Evolutionary conservation across 2,888 invertebrate genomes (phyloP), one percentile per base, ranked within the genome.

Genomic region (Peribatodes rhomboidaria): DNA sequence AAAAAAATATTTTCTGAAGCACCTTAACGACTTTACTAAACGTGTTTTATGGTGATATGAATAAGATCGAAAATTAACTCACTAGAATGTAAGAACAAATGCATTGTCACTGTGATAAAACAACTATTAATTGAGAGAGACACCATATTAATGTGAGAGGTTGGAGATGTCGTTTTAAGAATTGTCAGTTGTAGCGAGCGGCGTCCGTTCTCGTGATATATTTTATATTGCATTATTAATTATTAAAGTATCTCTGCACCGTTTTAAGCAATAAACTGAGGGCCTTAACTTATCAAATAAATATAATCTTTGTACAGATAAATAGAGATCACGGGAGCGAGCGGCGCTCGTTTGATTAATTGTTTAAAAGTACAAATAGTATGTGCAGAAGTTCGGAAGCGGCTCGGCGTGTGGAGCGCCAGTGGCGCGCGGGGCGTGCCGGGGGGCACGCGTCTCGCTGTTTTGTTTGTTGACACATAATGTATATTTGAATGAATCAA

Each of bases 401-500:
- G 88, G 87, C 86, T 88, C 83, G 83, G 70, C 74, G 16, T 72
- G 76, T 76, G 83, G 75, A 80, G 83, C 81, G 82, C 76, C 73
- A 65, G 77, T 70, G 13, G 55, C 18, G 79, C 63, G 75, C 62
- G 75, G 70, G 77, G 74, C 42, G 82, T 69, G 81, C 76, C 80
- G 74, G 80, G 83, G 80, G 82, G 82, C 82, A 83, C 81, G 87
- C 83, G 89, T 89, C 91, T 92, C 90, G 91, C 93, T 92, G 91
- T 87, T 85, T 86, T 84, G 90, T 92, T 92, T 93, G 93, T 93
- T 92, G 90, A 92, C 90, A 93, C 92, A 92, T 90, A 87, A 88
- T 91, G 92, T 92, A 92, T 92, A 92, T 90, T 92, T 91, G 92
- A 92, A 92, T 90, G 90, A 93, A 92, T 93, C 91, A 93, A 92